Conservation (phyloP, 1,140 invertebrate genomes). For the Drosophila saltans region DNA sequence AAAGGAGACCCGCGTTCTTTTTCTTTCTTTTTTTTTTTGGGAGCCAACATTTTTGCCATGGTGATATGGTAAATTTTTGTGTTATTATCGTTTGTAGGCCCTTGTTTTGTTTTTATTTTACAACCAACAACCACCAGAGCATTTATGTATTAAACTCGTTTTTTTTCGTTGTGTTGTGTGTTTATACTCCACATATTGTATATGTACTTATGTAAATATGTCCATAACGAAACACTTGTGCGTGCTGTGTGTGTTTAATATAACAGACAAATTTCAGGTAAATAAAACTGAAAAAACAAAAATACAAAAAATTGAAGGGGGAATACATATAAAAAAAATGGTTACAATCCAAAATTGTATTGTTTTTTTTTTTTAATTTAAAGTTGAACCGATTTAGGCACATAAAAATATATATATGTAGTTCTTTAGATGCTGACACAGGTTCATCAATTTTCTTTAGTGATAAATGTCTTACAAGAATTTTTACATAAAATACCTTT, state of each 20-base stretch:
- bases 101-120: conserved; percentile 31
- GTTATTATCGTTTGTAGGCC: conserved; percentile 11
- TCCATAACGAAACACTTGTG: conserved; percentile 72
- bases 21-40: not conserved
- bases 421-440: conserved; percentile 47
- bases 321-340: not conserved
- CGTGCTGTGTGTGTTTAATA: conserved; percentile 62
- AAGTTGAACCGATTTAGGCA: not conserved
- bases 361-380: no score
- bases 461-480: conserved; percentile 78
- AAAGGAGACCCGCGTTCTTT: conserved; percentile 42
- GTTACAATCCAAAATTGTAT: not conserved
- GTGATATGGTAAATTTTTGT: conserved; percentile 12
- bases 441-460: conserved; percentile 70
- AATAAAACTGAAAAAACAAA: conserved; percentile 76
- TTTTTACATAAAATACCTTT: conserved; percentile 64
- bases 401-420: not conserved
- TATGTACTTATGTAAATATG: conserved; percentile 59
- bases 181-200: conserved; percentile 61
- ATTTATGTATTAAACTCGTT: conserved; percentile 10
- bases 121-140: conserved; percentile 32
- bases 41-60: conserved; percentile 2
- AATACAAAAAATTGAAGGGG: not conserved
- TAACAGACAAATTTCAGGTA: conserved; percentile 69
- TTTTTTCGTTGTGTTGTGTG: conserved; percentile 38